These are phyloP conservation scores for Drosophila vallismaia DNA, from an alignment of 2,888 invertebrate genomes.

Conservation along the genomic window DNA sequence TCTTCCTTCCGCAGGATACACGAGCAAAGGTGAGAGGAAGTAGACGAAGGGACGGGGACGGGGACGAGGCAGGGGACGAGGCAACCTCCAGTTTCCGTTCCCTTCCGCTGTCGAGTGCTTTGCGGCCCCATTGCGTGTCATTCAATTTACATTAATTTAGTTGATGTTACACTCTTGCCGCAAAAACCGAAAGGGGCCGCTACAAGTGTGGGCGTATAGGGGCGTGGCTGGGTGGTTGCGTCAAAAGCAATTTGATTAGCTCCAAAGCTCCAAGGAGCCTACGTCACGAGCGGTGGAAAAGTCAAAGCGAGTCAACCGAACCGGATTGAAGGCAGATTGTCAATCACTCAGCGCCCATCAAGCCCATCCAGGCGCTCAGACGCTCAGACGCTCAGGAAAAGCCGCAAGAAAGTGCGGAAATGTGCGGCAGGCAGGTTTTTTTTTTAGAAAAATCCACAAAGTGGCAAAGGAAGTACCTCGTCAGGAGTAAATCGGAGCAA, in stretches of 20 bases:
- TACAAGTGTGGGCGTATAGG: slow-evolving; percentile 1
- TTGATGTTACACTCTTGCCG: slow-evolving; percentile 51
- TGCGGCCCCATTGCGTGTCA: slow-evolving; percentile 61
- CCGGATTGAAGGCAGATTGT: slow-evolving; percentile 28
- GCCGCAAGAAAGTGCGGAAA: background rate
- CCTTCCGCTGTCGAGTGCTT: slow-evolving; percentile 40
- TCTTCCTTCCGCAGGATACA: slow-evolving; percentile 16
- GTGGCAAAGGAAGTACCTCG: background rate
- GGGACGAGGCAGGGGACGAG: too few species aligned
- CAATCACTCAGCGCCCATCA: slow-evolving; percentile 23
- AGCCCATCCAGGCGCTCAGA: background rate
- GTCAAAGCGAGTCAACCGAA: slow-evolving; percentile 20
- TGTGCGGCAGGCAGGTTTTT: background rate
- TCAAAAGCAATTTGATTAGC: slow-evolving; percentile 62
- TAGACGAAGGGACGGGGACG: too few species aligned
- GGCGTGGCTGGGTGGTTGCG: slow-evolving; percentile 41
- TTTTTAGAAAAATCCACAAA: background rate
- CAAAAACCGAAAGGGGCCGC: slow-evolving; percentile 6
- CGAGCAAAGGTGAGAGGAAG: slow-evolving; percentile 3
- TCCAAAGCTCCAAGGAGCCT: slow-evolving; percentile 2
- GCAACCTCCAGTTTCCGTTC: background rate
- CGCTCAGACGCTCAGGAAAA: slow-evolving; percentile 3
- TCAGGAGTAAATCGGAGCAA: background rate
- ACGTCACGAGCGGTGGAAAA: background rate
- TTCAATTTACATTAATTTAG: slow-evolving; percentile 72